A percentile compares a stretch with the other conserved stretches of the same genome.
These are phyloP conservation scores for Thermophis baileyi DNA, from an alignment of 2,113 vertebrate species.

Conservation along the genomic window DNA sequence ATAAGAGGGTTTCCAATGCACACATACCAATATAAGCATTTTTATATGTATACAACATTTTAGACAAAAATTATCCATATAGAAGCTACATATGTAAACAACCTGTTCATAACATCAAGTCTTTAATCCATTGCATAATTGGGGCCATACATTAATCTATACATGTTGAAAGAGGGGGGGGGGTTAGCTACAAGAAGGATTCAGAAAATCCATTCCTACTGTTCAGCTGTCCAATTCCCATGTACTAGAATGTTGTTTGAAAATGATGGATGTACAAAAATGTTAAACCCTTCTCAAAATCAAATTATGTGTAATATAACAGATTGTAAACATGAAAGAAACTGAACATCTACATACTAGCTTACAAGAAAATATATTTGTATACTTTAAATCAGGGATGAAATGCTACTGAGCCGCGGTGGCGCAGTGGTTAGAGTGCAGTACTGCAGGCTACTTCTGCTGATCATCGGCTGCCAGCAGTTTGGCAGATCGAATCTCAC, in stretches of 20 bases:
- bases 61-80: too few species aligned
- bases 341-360: not conserved
- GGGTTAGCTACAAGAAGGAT: not conserved
- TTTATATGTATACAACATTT: too few species aligned
- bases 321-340: not conserved
- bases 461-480: too few species aligned
- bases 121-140: not conserved
- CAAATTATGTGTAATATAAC: not conserved
- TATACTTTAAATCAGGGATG: too few species aligned
- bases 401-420: too few species aligned
- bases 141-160: not conserved
- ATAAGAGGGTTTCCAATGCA: too few species aligned
- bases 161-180: not conserved
- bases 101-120: not conserved
- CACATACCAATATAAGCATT: too few species aligned
- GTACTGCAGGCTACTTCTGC: too few species aligned
- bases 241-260: not conserved
- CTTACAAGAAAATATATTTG: not conserved
- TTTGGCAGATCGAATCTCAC: too few species aligned
- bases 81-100: too few species aligned
- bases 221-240: not conserved
- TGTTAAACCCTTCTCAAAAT: not conserved
- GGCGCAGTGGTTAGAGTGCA: too few species aligned
- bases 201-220: not conserved
- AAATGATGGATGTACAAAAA: not conserved